Base-by-base conservation (phyloP, 2,113 vertebrate species). In the Xiphias gladius region DNA sequence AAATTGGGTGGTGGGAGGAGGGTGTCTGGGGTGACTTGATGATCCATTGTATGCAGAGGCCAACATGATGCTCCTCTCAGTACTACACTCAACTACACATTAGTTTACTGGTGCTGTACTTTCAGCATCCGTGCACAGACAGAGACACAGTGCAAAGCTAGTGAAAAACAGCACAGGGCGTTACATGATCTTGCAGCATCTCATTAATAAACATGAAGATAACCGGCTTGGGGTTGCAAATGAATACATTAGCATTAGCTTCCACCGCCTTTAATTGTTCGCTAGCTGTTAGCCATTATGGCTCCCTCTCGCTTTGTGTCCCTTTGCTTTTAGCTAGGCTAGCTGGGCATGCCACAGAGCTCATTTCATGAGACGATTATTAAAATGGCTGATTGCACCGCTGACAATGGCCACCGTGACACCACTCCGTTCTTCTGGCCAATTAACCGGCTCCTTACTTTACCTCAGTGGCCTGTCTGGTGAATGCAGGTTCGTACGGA, bases 341-440 rank as follows among this genome's bases (percentile, higher is more conserved):
- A 78, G 71, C 73, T 80, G 66, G 28, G 32, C 32, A 28, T 39
- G 68, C 37, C 48, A 52, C 72, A 32, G 59, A 55, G 76, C 75
- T 86, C 32, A 59, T 86, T 67, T 85, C 58, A 73, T 12, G 73
- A 63, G 59, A 55, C 64, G 71, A 75, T 79, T 74, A 91, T 90
- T 88, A 91, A 93, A 92, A 93, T 88, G 90, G 85, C 78, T 89
- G 88, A 92, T 87, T 90, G 71, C 55, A 75, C 46, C 50, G 78
- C 85, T 66, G 86, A 89, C 86, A 91, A 83, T 43, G 70, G 78
- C 66, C 61, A 58, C 43, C 69, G 16, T n/a, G n/a, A 0, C 2
- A 48, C 37, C 19, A 14, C 11, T n/a, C n/a, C 5, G 7, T 13
- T 13, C 19, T 24, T 57, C 4, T 43, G 11, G 1, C 12, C 3